Conservation (phyloP, 2,113 vertebrate species). For the Cyphomyrus discorhynchus region DNA sequence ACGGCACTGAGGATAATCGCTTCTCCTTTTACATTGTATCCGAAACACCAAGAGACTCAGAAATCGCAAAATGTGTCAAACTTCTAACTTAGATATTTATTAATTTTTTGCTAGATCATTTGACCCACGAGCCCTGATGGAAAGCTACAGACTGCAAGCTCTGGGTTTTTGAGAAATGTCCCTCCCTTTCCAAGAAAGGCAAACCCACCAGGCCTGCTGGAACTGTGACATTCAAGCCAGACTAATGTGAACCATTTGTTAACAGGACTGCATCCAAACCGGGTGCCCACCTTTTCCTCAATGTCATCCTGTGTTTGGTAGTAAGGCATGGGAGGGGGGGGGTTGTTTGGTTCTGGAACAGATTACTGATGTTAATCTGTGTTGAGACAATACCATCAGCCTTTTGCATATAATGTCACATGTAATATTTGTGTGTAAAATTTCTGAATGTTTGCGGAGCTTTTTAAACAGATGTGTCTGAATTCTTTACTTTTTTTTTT, state of each 20-base stretch:
- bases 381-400: neutral
- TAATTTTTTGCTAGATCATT: neutral
- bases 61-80: neutral
- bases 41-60: neutral
- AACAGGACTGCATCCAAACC: constrained; percentile 23
- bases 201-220: constrained; percentile 18
- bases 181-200: constrained; percentile 32
- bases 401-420: neutral
- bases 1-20: neutral
- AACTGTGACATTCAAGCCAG: neutral
- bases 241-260: constrained; percentile 17
- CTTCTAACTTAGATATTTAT: neutral
- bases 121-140: neutral
- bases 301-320: constrained; percentile 27
- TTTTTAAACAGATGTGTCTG: neutral
- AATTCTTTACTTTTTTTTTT: neutral
- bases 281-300: constrained; percentile 38
- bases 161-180: neutral
- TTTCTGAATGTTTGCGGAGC: neutral
- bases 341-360: neutral
- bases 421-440: neutral
- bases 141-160: neutral
- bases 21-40: neutral
- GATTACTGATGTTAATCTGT: neutral
- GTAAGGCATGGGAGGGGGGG: constrained; percentile 28